Evolutionary conservation across 2,888 invertebrate species (phyloP).

Genomic region (Dryobota labecula): DNA sequence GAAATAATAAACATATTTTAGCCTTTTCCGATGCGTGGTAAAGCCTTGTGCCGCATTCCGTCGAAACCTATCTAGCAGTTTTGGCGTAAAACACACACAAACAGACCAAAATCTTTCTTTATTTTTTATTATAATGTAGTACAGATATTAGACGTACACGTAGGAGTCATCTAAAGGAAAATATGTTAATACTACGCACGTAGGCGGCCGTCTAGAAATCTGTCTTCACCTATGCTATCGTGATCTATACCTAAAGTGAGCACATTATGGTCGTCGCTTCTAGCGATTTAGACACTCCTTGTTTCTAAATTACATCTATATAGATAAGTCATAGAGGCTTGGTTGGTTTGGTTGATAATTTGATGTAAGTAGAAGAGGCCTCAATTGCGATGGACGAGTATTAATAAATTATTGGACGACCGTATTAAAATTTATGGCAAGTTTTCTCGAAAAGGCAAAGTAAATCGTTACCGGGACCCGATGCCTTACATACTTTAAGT

Average conservation of each 20-base stretch:
- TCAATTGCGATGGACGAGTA: background rate
- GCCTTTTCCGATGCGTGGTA: background rate
- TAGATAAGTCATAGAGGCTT: constrained; percentile 11
- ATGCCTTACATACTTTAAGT: background rate
- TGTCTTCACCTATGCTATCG: constrained; percentile 51
- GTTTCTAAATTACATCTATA: too few species aligned
- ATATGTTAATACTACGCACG: constrained; percentile 44
- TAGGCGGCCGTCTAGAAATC: constrained; percentile 55
- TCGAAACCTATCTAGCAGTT: background rate
- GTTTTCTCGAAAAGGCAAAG: background rate
- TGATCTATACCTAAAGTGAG: constrained; percentile 39
- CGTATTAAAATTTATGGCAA: background rate
- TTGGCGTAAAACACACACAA: background rate
- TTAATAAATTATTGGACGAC: background rate
- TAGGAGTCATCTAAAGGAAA: constrained; percentile 45
- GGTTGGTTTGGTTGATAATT: constrained; percentile 10
- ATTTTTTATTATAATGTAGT: background rate
- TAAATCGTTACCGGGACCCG: too few species aligned
- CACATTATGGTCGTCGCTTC: constrained; percentile 42
- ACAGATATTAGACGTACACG: constrained; percentile 3
- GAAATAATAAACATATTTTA: background rate
- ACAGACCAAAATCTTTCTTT: background rate
- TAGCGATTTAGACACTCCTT: constrained; percentile 37
- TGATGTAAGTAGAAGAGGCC: background rate
- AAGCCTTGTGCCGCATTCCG: background rate